Percentiles rank a stretch among this genome's conserved stretches.
These are phyloP conservation scores for Netelia virgata DNA, from an alignment of 2,888 invertebrate genomes.

Conservation along the genomic window DNA sequence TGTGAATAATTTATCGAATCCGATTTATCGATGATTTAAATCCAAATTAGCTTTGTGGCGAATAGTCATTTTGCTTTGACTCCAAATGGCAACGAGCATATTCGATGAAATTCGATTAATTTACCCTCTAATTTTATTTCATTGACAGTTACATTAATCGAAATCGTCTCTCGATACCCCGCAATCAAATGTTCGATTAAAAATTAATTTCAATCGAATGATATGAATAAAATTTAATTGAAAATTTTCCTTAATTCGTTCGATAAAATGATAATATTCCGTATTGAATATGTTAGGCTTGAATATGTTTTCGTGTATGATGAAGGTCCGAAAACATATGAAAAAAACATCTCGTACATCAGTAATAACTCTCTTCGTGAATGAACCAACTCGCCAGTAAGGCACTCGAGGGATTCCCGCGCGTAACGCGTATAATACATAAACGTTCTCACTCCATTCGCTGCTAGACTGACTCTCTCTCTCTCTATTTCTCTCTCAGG, in stretches of 20 bases:
- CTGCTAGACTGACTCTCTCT: constrained; percentile 55
- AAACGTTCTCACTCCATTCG: constrained; percentile 36
- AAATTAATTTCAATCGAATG: neutral
- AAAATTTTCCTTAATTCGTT: too few species aligned
- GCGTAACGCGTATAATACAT: constrained; percentile 52
- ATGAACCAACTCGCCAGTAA: constrained; percentile 68
- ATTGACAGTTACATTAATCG: too few species aligned
- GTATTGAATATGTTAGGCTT: too few species aligned
- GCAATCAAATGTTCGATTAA: constrained; percentile 4
- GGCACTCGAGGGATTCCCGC: constrained; percentile 58
- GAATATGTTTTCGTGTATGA: neutral
- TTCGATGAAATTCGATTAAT: too few species aligned
- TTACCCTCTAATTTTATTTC: too few species aligned
- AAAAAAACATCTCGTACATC: constrained; percentile 27
- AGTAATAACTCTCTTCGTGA: constrained; percentile 68
- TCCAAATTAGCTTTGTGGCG: neutral
- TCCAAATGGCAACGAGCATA: too few species aligned
- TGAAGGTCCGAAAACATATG: constrained; percentile 28
- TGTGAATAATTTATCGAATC: constrained; percentile 25
- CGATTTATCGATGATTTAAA: constrained; percentile 4
- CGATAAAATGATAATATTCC: too few species aligned
- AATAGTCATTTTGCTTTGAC: too few species aligned
- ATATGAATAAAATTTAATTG: too few species aligned
- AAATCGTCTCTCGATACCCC: too few species aligned
- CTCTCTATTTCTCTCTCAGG: constrained; percentile 21